A percentile compares a stretch with the other conserved stretches of the same genome.
Evolutionary conservation across 92 coral and sea anemone species (phyloP).

Genomic region (Meandrina meandrites): DNA sequence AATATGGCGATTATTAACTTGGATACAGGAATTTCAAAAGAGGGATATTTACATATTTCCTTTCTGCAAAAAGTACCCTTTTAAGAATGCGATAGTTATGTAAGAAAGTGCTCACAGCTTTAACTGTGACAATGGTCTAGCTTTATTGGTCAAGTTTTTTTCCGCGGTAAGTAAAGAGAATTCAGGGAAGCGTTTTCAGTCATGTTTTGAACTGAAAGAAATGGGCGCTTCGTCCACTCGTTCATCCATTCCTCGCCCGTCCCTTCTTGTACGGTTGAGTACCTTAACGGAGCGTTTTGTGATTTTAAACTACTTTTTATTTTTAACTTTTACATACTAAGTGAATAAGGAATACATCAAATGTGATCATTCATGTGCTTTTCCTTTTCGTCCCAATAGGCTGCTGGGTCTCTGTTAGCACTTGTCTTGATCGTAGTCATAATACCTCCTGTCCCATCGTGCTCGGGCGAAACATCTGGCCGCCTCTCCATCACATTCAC

Average conservation of each 20-base stretch:
- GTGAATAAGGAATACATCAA: background rate
- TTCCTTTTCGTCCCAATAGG: background rate
- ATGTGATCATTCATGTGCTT: background rate
- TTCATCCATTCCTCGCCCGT: background rate
- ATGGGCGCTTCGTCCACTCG: background rate
- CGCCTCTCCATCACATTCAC: slow-evolving; percentile 60
- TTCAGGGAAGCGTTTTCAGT: too few species aligned
- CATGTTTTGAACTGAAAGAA: too few species aligned
- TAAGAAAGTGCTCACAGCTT: background rate
- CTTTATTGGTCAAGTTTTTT: too few species aligned
- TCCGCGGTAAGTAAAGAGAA: too few species aligned
- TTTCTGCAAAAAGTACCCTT: too few species aligned
- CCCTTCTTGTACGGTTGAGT: background rate
- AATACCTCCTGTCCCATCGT: slow-evolving; percentile 16
- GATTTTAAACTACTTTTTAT: background rate
- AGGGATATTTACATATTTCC: too few species aligned
- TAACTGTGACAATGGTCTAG: too few species aligned
- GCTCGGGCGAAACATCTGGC: slow-evolving; percentile 50
- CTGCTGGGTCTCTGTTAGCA: background rate
- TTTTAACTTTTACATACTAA: background rate
- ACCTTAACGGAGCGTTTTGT: background rate
- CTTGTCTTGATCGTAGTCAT: background rate
- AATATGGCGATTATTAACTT: too few species aligned
- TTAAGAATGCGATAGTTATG: background rate
- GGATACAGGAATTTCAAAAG: too few species aligned